A percentile compares a stretch with the other conserved stretches of the same genome.
Evolutionary conservation across 2,888 invertebrate species (phyloP).

Genomic region (Schizaphis graminum): DNA sequence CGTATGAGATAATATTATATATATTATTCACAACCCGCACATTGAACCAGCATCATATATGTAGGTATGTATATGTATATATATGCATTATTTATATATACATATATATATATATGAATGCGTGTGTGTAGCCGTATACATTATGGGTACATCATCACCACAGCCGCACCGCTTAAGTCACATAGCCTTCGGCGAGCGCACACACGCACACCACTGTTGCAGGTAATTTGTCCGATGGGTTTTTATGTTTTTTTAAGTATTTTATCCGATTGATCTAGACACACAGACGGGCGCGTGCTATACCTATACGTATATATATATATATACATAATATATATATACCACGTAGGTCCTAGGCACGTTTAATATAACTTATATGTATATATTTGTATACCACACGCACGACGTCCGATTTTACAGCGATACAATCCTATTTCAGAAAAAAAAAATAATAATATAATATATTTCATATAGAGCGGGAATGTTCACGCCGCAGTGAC

Average conservation of each 20-base stretch:
- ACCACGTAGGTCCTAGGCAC: background rate
- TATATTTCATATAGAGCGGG: background rate
- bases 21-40: background rate
- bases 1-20: too few species aligned
- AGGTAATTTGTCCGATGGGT: slow-evolving; percentile 6
- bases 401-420: slow-evolving; percentile 3
- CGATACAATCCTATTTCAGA: background rate
- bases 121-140: background rate
- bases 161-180: background rate
- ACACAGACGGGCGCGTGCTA: background rate
- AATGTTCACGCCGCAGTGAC: slow-evolving; percentile 8
- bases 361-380: background rate
- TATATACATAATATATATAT: too few species aligned
- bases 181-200: background rate
- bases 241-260: background rate
- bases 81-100: too few species aligned
- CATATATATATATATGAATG: background rate
- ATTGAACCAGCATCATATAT: background rate
- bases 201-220: background rate
- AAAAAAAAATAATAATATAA: background rate
- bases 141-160: slow-evolving; percentile 9
- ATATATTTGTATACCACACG: background rate
- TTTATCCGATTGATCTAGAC: slow-evolving; percentile 12
- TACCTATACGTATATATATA: background rate
- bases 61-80: background rate